Evolutionary conservation across 2,797 vertebrate species (phyloP), one percentile per base, ranked within the genome.

Genomic region (Girardinus metallicus): DNA sequence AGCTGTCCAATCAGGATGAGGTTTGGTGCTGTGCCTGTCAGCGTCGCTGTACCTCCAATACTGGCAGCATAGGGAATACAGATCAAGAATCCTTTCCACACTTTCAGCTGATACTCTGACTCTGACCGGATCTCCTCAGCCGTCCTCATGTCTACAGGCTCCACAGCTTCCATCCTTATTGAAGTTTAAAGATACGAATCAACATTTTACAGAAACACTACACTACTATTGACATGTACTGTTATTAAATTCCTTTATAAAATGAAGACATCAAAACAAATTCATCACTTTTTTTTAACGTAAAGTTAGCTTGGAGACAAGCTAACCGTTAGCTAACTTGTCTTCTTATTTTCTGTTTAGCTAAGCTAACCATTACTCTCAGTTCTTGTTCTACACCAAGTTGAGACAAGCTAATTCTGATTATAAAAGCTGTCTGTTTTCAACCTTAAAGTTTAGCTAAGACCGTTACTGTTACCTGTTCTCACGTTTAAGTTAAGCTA

Each of bases 41-140:
- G 95, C 0, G 99, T 99, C 75, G 99, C 97, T 0, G 98, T 99
- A 9, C 99, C 99, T 76, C 98, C 99, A 0, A 99, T 99, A 88
- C 98, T 99, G 88, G 99, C 97, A 0, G 99, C 95, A 0, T 99
- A 99, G 0, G 99, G 99, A 80, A 99, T 99, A 57, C 97, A 98
- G 89, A 99, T 98, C 78, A 99, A 93, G 93, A 99, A 99, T 34
- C 98, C 99, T 91, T 99, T 99, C 98, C 98, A 99, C 83, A 99
- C 96, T 82, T 96, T 97, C 75, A 96, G 87, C 93, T 97, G 97
- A 85, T 96, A 95, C 82, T 97, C 93, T 0, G 97, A 90, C 85
- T 99, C 97, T 47, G 93, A 88, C 75, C 80, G 95, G 86, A 95
- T 88, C 75, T 97, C 97, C 4, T 95, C 91, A 0, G 93, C 80